These are phyloP conservation scores for Apus apus DNA, from an alignment of 2,113 vertebrate species.

Conservation along the genomic window DNA sequence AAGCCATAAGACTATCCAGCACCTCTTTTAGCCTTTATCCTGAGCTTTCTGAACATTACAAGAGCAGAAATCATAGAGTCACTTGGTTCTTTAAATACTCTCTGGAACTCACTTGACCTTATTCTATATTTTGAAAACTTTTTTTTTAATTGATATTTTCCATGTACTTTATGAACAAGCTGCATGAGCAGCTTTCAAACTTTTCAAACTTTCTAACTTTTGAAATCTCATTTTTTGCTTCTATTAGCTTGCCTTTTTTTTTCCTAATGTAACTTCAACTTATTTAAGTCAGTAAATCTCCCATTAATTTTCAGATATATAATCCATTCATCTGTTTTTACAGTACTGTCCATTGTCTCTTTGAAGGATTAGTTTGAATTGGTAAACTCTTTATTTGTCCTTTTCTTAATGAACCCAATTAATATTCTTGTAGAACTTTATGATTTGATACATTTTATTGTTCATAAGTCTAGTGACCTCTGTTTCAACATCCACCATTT, in stretches of 20 bases:
- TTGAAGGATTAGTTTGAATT: not conserved
- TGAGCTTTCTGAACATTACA: slow-evolving; percentile 38
- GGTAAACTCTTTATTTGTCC: not conserved
- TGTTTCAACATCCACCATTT: not conserved
- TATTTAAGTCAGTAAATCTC: not conserved
- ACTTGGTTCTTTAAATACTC: not conserved
- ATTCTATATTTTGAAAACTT: slow-evolving; percentile 27
- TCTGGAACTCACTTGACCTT: slow-evolving; percentile 21
- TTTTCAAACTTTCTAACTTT: not conserved
- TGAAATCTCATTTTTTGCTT: not conserved
- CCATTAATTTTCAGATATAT: not conserved
- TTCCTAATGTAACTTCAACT: not conserved
- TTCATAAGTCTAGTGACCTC: not conserved
- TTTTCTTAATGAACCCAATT: not conserved
- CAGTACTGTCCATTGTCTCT: not conserved
- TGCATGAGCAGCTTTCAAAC: not conserved
- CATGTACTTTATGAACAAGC: not conserved
- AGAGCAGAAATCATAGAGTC: slow-evolving; percentile 3
- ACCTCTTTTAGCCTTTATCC: slow-evolving; percentile 1
- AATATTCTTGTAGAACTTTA: not conserved
- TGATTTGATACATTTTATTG: not conserved
- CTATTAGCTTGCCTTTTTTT: not conserved
- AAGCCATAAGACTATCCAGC: not conserved
- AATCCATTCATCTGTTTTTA: not conserved
- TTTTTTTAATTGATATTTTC: not conserved